Evolutionary conservation across 1,140 invertebrate species (phyloP).

Genomic region (Lepidotrigona ventralis): DNA sequence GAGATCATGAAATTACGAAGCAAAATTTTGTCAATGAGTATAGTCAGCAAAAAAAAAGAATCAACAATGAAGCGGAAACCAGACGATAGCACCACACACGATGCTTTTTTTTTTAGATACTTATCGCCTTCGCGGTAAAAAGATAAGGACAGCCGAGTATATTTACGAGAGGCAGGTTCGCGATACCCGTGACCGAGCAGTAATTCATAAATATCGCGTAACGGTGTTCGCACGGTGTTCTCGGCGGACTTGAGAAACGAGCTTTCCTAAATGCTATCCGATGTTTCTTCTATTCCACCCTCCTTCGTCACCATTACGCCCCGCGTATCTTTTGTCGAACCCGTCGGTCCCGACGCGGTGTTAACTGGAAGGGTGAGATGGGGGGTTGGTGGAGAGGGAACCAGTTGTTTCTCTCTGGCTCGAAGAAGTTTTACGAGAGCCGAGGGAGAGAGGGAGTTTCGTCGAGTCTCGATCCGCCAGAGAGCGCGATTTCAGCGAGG

Average conservation of each 20-base stretch:
- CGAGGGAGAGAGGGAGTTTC: too few relatives aligned
- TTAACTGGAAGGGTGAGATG: too few relatives aligned
- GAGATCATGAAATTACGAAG: too few relatives aligned
- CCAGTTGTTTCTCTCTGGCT: too few relatives aligned
- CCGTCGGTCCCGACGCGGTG: too few relatives aligned
- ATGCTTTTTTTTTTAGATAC: not conserved
- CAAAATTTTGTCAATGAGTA: too few relatives aligned
- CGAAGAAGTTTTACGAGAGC: too few relatives aligned
- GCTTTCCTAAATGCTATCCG: conserved; percentile 52
- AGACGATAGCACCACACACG: not conserved
- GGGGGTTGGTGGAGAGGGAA: too few relatives aligned
- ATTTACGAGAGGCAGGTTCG: conserved; percentile 24
- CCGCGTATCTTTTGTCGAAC: too few relatives aligned
- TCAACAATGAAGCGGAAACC: too few relatives aligned
- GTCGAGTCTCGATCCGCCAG: too few relatives aligned
- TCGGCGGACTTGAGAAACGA: conserved; percentile 54
- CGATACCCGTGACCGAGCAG: not conserved
- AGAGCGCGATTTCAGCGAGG: not conserved
- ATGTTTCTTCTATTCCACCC: not conserved
- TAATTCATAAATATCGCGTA: conserved; percentile 12
- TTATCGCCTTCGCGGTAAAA: conserved; percentile 19
- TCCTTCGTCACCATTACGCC: not conserved
- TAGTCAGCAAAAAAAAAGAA: too few relatives aligned
- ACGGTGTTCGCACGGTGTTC: conserved; percentile 45
- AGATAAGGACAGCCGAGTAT: conserved; percentile 35